A percentile compares a stretch with the other conserved stretches of the same genome.
Conservation (phyloP, 1,140 invertebrate genomes). For the Nephotettix cincticeps region DNA sequence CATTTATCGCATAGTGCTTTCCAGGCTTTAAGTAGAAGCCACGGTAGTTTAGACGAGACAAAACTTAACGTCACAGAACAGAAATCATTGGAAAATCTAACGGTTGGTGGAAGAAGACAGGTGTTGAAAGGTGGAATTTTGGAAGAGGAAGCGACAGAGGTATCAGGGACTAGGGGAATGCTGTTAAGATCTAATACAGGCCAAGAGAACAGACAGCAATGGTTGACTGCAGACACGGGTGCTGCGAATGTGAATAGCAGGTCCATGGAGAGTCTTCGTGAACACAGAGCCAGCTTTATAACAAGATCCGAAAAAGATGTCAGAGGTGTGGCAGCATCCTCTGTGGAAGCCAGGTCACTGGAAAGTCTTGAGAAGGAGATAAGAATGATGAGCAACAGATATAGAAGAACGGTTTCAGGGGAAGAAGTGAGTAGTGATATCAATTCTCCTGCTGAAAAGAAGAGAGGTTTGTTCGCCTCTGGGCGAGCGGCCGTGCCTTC, state of each 20-base stretch:
- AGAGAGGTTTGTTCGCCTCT: conserved; percentile 64
- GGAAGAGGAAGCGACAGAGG: conserved; percentile 5
- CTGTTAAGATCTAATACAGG: neutral
- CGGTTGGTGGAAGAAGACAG: conserved; percentile 9
- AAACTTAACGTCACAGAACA: conserved; percentile 12
- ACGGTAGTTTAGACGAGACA: conserved; percentile 19
- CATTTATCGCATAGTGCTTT: conserved; percentile 12
- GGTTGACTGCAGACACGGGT: conserved; percentile 51
- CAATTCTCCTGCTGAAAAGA: conserved; percentile 56
- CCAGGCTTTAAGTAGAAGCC: conserved; percentile 16
- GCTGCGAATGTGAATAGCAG: conserved; percentile 55
- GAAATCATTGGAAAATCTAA: conserved; percentile 18
- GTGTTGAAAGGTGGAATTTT: neutral
- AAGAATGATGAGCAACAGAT: conserved; percentile 48
- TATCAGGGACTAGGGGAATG: neutral
- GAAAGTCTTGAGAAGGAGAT: conserved; percentile 58
- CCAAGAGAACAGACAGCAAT: conserved; percentile 48
- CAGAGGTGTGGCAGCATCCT: conserved; percentile 51
- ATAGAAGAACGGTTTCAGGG: conserved; percentile 57
- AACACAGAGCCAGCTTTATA: conserved; percentile 53
- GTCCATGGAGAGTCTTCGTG: conserved; percentile 62
- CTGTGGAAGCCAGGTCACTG: conserved; percentile 51
- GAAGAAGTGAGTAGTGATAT: conserved; percentile 47
- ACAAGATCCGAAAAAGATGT: conserved; percentile 64
- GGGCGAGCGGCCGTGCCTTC: conserved; percentile 55